Base-by-base conservation (phyloP, 2,888 invertebrate species). In the Dorcus parallelipipedus region DNA sequence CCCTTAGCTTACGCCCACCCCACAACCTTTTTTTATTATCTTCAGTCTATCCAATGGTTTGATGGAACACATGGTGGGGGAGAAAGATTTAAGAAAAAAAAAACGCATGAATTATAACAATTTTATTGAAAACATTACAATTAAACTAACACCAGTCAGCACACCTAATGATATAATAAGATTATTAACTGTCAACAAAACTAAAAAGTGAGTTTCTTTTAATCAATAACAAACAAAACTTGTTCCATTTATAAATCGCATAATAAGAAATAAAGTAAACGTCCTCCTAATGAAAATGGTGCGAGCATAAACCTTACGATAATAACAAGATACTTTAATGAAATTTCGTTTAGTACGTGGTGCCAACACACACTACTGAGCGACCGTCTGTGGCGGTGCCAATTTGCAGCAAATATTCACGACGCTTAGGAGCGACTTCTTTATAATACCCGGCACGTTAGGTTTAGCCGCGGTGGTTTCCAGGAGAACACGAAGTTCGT, bases 351-450 rank as follows among this genome's bases (percentile, higher is more conserved):
- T 17, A 20, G 26, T 9, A 38, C 2, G 23, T 23, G 20, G 14
- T 14, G 14, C 10, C n/a, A 17, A 38, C 23, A 6, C 38, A 55
- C 38, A 55, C 74, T 78, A 75, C 45, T 73, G 74, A 45, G 71
- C 76, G 41, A 75, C 75, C 52, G 70, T 79, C 60, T 78, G 73
- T 60, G 84, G 85, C 57, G 95, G 95, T 52, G 93, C 91, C 75
- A 96, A 81, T 69, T 90, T 87, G 69, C 85, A 86, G 41, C 92
- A 85, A 64, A 96, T 82, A 55, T 80, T 81, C 54, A 97, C 86
- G 56, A 83, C 79, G 59, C 82, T 78, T 54, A 80, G 77, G 17
- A 91, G 77, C 23, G 86, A 76, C 68, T 83, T 82, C 64, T 83
- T 81, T 10, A 93, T 66, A 40, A 89, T 72, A 26, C 77, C 79